Evolutionary conservation across 2,888 invertebrate species (phyloP), one percentile per base, ranked within the genome.

Genomic region (Timema podura): DNA sequence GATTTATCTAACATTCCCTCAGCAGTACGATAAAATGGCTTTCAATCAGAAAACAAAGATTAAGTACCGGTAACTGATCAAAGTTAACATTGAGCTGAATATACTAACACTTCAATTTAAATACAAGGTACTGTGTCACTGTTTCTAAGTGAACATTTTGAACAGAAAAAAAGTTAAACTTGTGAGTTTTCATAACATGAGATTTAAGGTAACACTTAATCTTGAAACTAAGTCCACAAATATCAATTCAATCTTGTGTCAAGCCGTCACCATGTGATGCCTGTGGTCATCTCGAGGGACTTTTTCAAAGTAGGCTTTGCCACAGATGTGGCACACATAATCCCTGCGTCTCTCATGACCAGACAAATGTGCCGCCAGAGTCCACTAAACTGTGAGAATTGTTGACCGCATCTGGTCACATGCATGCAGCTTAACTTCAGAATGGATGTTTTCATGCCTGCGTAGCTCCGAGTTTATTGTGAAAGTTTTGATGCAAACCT

Each of bases 391-490:
- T 48, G 51, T 0, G 65, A 30, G 79, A 89, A 89, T 77, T 86
- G 86, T 75, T 87, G 87, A 5, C 88, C 89, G 77, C 89, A 89
- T n/a, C 30, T 30, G 30, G 30, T 30, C 30, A 30, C 30, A 30
- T 30, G 30, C 30, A 30, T 30, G 30, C 30, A 30, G 30, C 1
- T 30, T 30, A 30, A 30, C 30, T 2, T 30, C 30, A 30, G 30
- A 30, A 30, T 30, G 30, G 30, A 30, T 30, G 30, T 30, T 30
- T 30, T 30, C 1, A 30, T 30, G 1, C 30, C 30, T 30, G 30
- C 30, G 30, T 30, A 30, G 30, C 30, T 30, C 3, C 30, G 30
- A 30, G 30, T 3, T 1, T 30, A 3, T 30, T 30, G 30, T 30
- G 30, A 30, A 30, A 30, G 30, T 30, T 30, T 30, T 30, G 30